A percentile compares a stretch with the other conserved stretches of the same genome.
These are phyloP conservation scores for Vulpes ferrilata DNA, from an alignment of 2,113 vertebrate species.

Conservation along the genomic window DNA sequence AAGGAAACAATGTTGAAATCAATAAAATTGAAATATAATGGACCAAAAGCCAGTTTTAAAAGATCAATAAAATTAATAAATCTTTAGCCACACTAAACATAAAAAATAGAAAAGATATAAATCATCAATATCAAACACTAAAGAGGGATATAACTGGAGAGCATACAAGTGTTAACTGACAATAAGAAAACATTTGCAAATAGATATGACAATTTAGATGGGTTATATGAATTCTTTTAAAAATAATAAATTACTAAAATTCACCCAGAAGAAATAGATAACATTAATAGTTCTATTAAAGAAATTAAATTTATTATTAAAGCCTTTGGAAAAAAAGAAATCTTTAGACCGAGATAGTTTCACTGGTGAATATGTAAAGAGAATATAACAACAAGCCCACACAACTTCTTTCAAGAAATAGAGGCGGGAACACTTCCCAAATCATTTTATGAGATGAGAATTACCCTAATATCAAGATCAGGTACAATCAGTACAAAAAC, in stretches of 20 bases:
- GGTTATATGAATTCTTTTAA: not conserved
- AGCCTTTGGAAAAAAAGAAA: not conserved
- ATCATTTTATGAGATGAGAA: not conserved
- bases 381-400: not conserved
- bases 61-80: not conserved
- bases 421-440: not conserved
- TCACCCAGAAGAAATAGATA: not conserved
- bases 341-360: not conserved
- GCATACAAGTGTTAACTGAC: not conserved
- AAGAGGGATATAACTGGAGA: not conserved
- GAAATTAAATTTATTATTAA: not conserved
- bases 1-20: not conserved
- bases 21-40: not conserved
- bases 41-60: not conserved
- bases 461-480: not conserved
- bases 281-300: not conserved
- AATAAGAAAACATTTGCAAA: not conserved
- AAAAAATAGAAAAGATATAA: not conserved
- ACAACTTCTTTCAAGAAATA: not conserved
- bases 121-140: not conserved
- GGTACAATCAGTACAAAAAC: not conserved
- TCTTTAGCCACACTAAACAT: not conserved
- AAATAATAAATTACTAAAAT: not conserved
- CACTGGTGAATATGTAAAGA: not conserved
- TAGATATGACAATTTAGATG: not conserved